These are phyloP conservation scores for Bombus vancouverensis DNA, from an alignment of 1,140 invertebrate genomes.

Conservation along the genomic window DNA sequence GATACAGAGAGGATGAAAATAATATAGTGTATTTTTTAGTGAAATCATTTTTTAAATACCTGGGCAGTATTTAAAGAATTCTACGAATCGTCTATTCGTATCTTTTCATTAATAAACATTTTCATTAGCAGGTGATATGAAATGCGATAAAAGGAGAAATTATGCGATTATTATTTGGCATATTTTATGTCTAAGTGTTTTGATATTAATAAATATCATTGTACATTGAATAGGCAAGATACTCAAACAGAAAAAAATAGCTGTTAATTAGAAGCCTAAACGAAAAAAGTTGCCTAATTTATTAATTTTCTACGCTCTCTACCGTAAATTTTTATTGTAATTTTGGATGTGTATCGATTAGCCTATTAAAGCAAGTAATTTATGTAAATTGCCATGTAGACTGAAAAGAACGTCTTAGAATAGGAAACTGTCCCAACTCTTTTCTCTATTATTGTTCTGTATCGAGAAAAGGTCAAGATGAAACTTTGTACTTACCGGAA, in stretches of 20 bases:
- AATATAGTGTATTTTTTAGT: background rate
- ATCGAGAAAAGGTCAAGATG: slow-evolving; percentile 1
- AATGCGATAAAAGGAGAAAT: background rate
- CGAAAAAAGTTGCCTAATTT: too few relatives aligned
- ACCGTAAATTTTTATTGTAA: too few relatives aligned
- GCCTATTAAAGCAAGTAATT: background rate
- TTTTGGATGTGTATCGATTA: background rate
- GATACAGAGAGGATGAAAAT: background rate
- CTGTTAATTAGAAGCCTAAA: too few relatives aligned
- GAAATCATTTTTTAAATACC: background rate
- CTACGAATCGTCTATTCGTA: background rate
- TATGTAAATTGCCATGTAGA: background rate
- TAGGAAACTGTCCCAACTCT: background rate
- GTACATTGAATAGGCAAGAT: too few relatives aligned
- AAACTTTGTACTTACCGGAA: background rate
- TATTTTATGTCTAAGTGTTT: too few relatives aligned
- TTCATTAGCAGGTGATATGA: background rate
- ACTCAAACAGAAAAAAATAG: too few relatives aligned
- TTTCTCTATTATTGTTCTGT: background rate
- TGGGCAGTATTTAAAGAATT: too few relatives aligned
- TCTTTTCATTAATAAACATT: background rate
- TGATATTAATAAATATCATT: too few relatives aligned
- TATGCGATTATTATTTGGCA: background rate
- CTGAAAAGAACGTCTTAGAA: background rate
- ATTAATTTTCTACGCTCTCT: too few relatives aligned